phyloP scores from a whole-genome alignment of 2,888 invertebrate species.

The Leucoma salicis region DNA sequence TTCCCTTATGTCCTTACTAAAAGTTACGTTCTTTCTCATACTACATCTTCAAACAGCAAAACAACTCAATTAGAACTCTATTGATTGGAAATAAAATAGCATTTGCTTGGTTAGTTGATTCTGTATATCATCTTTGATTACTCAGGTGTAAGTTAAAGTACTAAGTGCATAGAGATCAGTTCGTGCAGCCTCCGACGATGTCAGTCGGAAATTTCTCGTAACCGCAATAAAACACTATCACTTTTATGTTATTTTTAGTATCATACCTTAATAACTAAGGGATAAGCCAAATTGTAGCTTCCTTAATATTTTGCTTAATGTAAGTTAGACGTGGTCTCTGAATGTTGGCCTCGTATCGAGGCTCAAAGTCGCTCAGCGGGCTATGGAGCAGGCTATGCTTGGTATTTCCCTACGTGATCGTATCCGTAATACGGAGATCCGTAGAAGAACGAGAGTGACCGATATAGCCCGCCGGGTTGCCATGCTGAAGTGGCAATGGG shows the following conservation, averaged over 20 bases:
- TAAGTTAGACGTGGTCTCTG: too few species aligned
- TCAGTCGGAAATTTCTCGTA: slow-evolving; percentile 77
- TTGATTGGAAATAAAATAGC: slow-evolving; percentile 18
- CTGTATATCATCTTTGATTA: slow-evolving; percentile 32
- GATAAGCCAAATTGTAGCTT: too few species aligned
- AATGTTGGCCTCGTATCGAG: slow-evolving; percentile 61
- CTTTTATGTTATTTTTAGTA: too few species aligned
- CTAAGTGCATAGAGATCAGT: slow-evolving; percentile 74
- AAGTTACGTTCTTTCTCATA: slow-evolving; percentile 40
- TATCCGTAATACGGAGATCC: too few species aligned
- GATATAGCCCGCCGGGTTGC: too few species aligned
- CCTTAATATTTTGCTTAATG: too few species aligned
- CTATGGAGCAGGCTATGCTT: slow-evolving; percentile 19
- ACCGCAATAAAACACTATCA: too few species aligned
- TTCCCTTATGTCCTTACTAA: slow-evolving; percentile 12
- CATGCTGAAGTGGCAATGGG: too few species aligned
- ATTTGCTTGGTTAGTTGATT: slow-evolving; percentile 19
- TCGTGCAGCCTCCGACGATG: slow-evolving; percentile 72
- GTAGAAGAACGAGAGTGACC: too few species aligned
- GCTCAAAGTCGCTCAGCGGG: slow-evolving; percentile 20
- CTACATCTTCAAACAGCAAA: slow-evolving; percentile 28
- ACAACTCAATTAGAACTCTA: slow-evolving; percentile 27
- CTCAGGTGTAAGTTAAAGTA: slow-evolving; percentile 39
- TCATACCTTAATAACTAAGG: too few species aligned
- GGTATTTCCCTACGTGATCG: too few species aligned